Evolutionary conservation across 1,140 invertebrate genomes (phyloP).

Genomic region (Drosophila pruinosa): DNA sequence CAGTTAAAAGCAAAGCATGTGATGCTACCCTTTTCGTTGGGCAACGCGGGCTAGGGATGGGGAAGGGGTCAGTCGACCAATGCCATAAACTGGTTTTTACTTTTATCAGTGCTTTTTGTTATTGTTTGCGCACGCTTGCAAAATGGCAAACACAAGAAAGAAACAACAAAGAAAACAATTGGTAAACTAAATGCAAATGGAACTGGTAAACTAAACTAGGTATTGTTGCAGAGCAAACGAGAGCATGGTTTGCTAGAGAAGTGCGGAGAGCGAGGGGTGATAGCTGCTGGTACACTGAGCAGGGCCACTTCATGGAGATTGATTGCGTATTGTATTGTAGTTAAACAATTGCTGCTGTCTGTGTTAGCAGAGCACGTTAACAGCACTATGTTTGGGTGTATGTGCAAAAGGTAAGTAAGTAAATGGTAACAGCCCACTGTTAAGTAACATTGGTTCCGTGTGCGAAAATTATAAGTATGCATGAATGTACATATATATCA

Average conservation of each 20-base stretch:
- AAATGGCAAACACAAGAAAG: slow-evolving; percentile 28
- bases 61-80: slow-evolving; percentile 1
- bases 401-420: not conserved
- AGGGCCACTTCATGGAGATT: slow-evolving; percentile 14
- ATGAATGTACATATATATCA: not conserved
- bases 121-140: slow-evolving; percentile 38
- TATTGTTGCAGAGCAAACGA: not conserved
- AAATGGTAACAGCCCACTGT: slow-evolving; percentile 11
- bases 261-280: not conserved
- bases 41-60: not conserved
- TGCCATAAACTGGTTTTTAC: slow-evolving; percentile 39
- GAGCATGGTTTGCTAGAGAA: not conserved
- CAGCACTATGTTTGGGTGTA: not conserved
- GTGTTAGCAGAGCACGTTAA: not conserved
- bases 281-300: not conserved
- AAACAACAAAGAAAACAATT: slow-evolving; percentile 7
- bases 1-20: slow-evolving; percentile 15
- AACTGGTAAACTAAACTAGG: slow-evolving; percentile 26
- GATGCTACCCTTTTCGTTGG: slow-evolving; percentile 2
- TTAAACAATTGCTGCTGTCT: too few relatives aligned
- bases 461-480: slow-evolving; percentile 7
- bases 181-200: slow-evolving; percentile 26
- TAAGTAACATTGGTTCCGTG: slow-evolving; percentile 22
- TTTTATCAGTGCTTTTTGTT: slow-evolving; percentile 26
- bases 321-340: slow-evolving; percentile 25